Evolutionary conservation across 2,888 invertebrate species (phyloP), one percentile per base, ranked within the genome.

Genomic region (Sturmia bella): DNA sequence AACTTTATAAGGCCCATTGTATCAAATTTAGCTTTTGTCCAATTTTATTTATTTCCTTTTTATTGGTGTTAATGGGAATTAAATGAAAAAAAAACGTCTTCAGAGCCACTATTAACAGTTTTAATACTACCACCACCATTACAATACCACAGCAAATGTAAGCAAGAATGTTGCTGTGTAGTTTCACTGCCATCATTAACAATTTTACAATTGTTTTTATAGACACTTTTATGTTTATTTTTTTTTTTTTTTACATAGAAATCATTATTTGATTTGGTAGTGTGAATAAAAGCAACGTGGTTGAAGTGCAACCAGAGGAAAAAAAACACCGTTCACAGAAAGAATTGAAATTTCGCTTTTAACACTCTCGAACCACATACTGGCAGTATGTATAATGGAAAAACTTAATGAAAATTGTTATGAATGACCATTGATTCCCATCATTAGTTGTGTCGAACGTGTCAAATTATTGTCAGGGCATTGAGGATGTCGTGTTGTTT

Each of bases 391-490:
- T 74, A 69, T 64, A 59, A 82, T 69, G 17, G 54, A 43, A 77
- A n/a, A 68, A 68, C 6, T 45, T 64, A 45, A 21, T 15, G 27
- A 66, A 27, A 19, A 66, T 74, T 78, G 78, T 78, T 75, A 74
- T 82, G 82, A 82, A 82, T 82, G 88, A 87, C 87, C 86, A 87
- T 88, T 88, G 87, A 88, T 88, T 88, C 89, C 88, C 88, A 88
- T 88, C 88, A 88, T 88, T 88, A 88, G 88, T 89, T 86, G 86
- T 88, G 88, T 89, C 87, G 82, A 82, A 82, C 88, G 89, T 88
- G 88, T 88, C 89, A 88, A 88, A 88, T 88, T 88, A 89, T 87
- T 86, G 88, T 88, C 88, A 70, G 73, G 52, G 87, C 86, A 86
- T 82, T 84, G 74, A 74, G 19, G 57, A 57, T 48, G 32, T 32